phyloP scores from a whole-genome alignment of 2,888 invertebrate species.

The Drosophila infuscata region DNA sequence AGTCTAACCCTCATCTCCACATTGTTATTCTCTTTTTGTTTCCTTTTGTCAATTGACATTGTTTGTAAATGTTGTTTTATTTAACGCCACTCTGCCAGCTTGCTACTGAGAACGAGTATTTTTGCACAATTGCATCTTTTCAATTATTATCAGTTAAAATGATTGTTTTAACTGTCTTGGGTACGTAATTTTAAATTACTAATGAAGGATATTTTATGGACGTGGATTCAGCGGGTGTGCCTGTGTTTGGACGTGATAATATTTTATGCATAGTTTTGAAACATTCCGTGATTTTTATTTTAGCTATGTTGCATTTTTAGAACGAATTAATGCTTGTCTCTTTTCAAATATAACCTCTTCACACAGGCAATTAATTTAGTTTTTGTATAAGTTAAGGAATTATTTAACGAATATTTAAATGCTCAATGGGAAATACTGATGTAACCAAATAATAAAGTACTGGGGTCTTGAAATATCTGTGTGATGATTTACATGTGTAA shows the following conservation, averaged over 20 bases:
- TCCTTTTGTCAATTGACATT: constrained; percentile 22
- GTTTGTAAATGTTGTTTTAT: constrained; percentile 20
- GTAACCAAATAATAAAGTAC: not conserved
- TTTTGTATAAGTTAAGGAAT: not conserved
- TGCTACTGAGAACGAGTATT: not conserved
- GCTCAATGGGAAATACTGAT: not conserved
- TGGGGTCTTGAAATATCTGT: not conserved
- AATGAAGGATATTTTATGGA: not conserved
- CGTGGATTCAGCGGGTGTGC: too few relatives aligned
- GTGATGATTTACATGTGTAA: constrained; percentile 91
- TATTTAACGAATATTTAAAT: not conserved
- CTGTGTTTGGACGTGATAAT: too few relatives aligned
- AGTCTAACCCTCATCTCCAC: constrained; percentile 34
- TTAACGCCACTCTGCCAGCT: constrained; percentile 18
- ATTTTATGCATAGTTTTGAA: not conserved
- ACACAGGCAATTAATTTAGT: not conserved
- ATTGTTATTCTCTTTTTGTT: constrained; percentile 26
- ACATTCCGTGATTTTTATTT: not conserved
- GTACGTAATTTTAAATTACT: not conserved
- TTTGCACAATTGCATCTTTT: constrained; percentile 20
- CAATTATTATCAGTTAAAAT: not conserved
- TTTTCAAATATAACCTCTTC: not conserved
- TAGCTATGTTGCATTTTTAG: not conserved
- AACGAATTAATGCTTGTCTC: not conserved
- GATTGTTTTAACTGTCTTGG: not conserved